A percentile compares a stretch with the other conserved stretches of the same genome.
Evolutionary conservation across 2,888 invertebrate genomes (phyloP).

Genomic region (Drosophila vallismaia): DNA sequence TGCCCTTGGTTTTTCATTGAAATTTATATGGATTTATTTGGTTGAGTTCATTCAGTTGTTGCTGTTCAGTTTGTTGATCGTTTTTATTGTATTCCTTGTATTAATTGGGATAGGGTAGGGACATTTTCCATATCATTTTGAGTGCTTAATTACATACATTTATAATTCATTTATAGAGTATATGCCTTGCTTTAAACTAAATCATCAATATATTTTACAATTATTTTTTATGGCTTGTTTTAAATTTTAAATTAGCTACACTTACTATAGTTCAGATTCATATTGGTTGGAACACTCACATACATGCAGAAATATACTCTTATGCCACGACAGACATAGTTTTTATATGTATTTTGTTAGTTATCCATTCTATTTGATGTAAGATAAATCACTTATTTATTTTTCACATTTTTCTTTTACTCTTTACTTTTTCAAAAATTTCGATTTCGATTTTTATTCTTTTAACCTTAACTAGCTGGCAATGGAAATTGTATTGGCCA

Average conservation of each 20-base stretch:
- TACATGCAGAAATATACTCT: constrained; percentile 45
- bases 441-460: constrained; percentile 26
- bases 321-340: constrained; percentile 35
- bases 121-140: constrained; percentile 37
- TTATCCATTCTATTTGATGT: constrained; percentile 51
- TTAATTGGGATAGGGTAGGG: constrained; percentile 36
- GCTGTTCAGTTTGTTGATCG: constrained; percentile 24
- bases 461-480: constrained; percentile 32
- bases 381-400: constrained; percentile 70
- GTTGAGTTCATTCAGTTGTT: constrained; percentile 42
- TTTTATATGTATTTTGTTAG: constrained; percentile 16
- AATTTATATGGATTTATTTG: constrained; percentile 49
- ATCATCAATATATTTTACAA: constrained; percentile 42
- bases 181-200: constrained; percentile 39
- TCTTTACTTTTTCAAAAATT: neutral
- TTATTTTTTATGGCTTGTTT: constrained; percentile 47
- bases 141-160: constrained; percentile 50
- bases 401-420: constrained; percentile 13
- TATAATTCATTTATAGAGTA: constrained; percentile 45
- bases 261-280: constrained; percentile 44
- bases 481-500: constrained; percentile 32
- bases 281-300: constrained; percentile 46
- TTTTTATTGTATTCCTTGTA: constrained; percentile 36
- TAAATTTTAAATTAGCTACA: constrained; percentile 68
- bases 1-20: constrained; percentile 32